These are phyloP conservation scores for Tethea ocularis DNA, from an alignment of 2,888 invertebrate genomes.

Conservation along the genomic window DNA sequence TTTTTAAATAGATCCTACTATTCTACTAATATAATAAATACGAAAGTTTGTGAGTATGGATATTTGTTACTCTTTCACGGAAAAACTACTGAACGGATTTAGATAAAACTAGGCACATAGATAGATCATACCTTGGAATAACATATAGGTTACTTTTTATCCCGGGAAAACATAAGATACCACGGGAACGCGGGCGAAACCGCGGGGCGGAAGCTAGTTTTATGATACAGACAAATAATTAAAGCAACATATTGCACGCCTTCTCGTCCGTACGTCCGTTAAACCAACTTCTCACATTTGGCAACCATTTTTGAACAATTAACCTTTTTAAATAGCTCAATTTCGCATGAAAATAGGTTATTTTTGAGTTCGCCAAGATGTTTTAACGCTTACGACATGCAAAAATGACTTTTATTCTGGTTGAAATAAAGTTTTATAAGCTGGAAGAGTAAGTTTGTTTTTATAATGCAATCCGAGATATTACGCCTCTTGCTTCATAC, in stretches of 20 bases:
- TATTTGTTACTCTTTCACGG: no score
- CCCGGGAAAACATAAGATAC: no score
- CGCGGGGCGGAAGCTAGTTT: no score
- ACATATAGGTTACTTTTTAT: no score
- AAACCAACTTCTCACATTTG: constrained; percentile 49
- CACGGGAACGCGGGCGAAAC: no score
- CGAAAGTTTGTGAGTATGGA: no score
- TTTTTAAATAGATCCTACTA: no score
- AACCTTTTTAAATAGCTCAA: constrained; percentile 45
- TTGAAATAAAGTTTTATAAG: background rate
- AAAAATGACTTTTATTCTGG: background rate
- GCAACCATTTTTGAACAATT: constrained; percentile 52
- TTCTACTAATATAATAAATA: no score
- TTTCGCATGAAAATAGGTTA: constrained; percentile 20
- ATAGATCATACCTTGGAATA: no score
- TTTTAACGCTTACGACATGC: background rate
- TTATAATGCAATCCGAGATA: background rate
- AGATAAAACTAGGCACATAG: no score
- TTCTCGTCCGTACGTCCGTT: background rate
- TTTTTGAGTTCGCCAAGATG: constrained; percentile 6
- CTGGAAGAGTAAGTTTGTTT: background rate
- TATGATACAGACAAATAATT: background rate
- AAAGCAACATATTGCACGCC: background rate
- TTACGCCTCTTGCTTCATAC: background rate
- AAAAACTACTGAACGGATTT: no score